Conservation (phyloP, 2,113 vertebrate species). For the Podarcis muralis region DNA sequence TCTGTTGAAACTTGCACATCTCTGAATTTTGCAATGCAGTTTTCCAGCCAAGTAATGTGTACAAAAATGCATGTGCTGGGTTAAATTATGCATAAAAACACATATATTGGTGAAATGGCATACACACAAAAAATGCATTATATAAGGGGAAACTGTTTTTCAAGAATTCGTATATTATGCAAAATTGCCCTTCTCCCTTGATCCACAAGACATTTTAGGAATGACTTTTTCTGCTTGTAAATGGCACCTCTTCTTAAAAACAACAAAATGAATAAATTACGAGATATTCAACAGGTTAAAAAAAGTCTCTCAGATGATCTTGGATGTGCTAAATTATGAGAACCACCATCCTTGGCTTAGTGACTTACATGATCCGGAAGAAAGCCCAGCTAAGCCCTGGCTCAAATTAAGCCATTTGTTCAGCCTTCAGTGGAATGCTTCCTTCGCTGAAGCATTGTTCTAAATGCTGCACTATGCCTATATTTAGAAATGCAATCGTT, state of each 20-base stretch:
- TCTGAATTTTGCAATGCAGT: too few species aligned
- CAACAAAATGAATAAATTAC: neutral
- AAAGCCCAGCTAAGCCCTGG: neutral
- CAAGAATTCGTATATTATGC: too few species aligned
- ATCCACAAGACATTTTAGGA: neutral
- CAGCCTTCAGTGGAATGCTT: neutral
- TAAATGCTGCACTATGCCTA: neutral
- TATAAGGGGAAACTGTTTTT: too few species aligned
- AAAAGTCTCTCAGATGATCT: neutral
- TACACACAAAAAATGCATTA: too few species aligned
- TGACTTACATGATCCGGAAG: too few species aligned
- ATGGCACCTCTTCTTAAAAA: neutral
- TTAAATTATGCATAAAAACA: too few species aligned
- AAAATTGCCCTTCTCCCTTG: neutral
- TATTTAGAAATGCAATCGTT: conserved; percentile 4
- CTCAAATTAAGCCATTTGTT: neutral
- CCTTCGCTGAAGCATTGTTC: neutral
- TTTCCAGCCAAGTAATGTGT: too few species aligned
- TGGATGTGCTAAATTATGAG: neutral
- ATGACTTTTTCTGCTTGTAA: neutral
- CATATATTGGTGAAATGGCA: too few species aligned
- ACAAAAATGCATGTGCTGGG: too few species aligned
- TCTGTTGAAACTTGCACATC: too few species aligned
- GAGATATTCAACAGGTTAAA: neutral
- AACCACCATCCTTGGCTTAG: neutral